Percentiles rank a stretch among this genome's conserved stretches.
Evolutionary conservation across 64 coral and sea anemone genomes (phyloP).

Genomic region (Orbicella faveolata): DNA sequence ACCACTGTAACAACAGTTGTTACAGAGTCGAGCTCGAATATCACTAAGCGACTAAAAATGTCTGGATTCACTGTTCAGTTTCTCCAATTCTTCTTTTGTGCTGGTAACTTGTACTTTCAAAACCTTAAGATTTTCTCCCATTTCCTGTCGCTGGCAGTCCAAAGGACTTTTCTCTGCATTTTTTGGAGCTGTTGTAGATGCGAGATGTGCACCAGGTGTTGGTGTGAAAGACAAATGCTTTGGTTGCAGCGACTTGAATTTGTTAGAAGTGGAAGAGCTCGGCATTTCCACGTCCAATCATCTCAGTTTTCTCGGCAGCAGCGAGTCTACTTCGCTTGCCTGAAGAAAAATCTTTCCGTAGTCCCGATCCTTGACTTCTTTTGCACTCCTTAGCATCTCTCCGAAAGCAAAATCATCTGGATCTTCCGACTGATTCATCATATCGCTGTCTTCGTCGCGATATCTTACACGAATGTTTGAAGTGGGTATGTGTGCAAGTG

Average conservation of each 20-base stretch:
- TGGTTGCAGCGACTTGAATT: not conserved
- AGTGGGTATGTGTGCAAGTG: not conserved
- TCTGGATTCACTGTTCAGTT: no score
- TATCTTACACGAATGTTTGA: slow-evolving; percentile 21
- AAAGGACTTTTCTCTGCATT: not conserved
- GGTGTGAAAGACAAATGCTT: slow-evolving; percentile 5
- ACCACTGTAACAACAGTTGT: no score
- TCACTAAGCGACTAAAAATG: no score
- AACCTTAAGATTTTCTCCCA: not conserved
- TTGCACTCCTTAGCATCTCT: slow-evolving; percentile 27
- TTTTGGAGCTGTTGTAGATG: not conserved
- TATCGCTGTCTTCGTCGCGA: slow-evolving; percentile 17
- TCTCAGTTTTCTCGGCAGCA: not conserved
- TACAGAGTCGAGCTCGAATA: no score
- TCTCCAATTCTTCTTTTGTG: no score
- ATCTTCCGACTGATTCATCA: slow-evolving; percentile 2
- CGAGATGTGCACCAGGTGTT: not conserved
- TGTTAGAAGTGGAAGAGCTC: not conserved
- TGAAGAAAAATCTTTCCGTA: slow-evolving; percentile 18
- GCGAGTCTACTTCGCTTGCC: slow-evolving; percentile 28
- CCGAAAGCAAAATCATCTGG: not conserved
- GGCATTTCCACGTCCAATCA: not conserved
- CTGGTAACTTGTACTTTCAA: not conserved
- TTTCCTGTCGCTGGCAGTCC: no score
- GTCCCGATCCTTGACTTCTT: slow-evolving; percentile 22